Evolutionary conservation across 2,797 vertebrate species (phyloP).

Genomic region (Adrianichthys oophorus): DNA sequence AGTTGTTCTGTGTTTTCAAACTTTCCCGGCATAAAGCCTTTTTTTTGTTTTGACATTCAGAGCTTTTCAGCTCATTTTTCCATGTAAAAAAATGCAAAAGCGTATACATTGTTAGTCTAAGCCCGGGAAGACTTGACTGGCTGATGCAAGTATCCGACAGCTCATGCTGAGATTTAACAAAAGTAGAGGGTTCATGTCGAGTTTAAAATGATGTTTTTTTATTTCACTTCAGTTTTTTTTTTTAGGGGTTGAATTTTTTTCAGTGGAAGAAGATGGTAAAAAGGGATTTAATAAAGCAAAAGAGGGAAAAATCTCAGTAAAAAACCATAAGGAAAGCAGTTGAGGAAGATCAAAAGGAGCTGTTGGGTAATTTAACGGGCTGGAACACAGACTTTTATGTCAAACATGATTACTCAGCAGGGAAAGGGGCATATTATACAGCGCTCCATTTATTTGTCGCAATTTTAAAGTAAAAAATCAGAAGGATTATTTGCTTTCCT

Average conservation of each 20-base stretch:
- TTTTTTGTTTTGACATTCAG: slow-evolving; percentile 27
- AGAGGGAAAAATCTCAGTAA: slow-evolving; percentile 9
- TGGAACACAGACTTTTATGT: slow-evolving; percentile 4
- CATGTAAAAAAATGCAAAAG: slow-evolving; percentile 34
- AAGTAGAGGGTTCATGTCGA: slow-evolving; percentile 55
- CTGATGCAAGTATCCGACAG: slow-evolving; percentile 58
- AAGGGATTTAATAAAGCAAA: slow-evolving; percentile 24
- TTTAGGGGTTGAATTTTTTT: neutral
- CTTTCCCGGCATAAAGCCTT: neutral
- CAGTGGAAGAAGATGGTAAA: slow-evolving; percentile 20
- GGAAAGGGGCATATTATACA: neutral
- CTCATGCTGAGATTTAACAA: slow-evolving; percentile 35
- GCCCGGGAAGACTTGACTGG: slow-evolving; percentile 31
- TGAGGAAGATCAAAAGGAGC: slow-evolving; percentile 12
- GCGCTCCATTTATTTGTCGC: slow-evolving; percentile 4
- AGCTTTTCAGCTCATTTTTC: slow-evolving; percentile 17
- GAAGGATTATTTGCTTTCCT: neutral
- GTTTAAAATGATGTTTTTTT: slow-evolving; percentile 30
- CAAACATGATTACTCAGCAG: neutral
- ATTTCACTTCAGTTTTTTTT: neutral
- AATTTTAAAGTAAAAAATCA: slow-evolving; percentile 1
- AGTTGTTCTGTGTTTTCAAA: slow-evolving; percentile 2
- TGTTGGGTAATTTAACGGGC: slow-evolving; percentile 11
- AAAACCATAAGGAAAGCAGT: slow-evolving; percentile 5
- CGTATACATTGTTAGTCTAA: slow-evolving; percentile 34